These are phyloP conservation scores for Steinernema carpocapsae DNA, from an alignment of 2,888 invertebrate species.

Conservation along the genomic window DNA sequence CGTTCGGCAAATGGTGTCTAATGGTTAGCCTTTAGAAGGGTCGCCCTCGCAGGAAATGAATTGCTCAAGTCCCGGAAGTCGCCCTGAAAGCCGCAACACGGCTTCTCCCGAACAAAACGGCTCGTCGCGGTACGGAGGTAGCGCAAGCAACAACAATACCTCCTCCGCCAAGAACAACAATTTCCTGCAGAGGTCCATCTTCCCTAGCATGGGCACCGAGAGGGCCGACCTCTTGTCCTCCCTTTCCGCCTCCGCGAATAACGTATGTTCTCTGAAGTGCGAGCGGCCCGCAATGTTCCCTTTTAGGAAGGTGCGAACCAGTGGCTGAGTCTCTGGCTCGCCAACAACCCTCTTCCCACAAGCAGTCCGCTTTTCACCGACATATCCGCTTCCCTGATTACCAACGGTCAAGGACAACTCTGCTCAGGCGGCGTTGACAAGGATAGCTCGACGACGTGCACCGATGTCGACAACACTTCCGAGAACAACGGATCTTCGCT, in stretches of 20 bases:
- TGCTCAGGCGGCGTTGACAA: background rate
- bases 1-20: too few species aligned
- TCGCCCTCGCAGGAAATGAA: conserved; percentile 31
- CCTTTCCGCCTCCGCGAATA: conserved; percentile 8
- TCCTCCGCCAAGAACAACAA: background rate
- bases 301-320: conserved; percentile 42
- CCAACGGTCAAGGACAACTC: conserved; percentile 4
- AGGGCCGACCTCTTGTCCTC: conserved; percentile 5
- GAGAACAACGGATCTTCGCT: conserved; percentile 32
- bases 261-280: background rate
- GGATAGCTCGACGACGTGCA: conserved; percentile 1
- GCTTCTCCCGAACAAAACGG: conserved; percentile 21
- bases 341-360: conserved; percentile 50
- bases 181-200: conserved; percentile 29
- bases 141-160: background rate
- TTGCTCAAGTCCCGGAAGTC: conserved; percentile 30
- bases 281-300: background rate
- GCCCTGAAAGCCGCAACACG: conserved; percentile 16
- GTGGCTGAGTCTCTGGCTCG: conserved; percentile 54
- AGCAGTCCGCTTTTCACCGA: background rate
- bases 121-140: background rate
- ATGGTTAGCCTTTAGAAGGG: background rate
- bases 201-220: conserved; percentile 14
- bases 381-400: background rate
- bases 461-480: conserved; percentile 19